These are phyloP conservation scores for Arbacia lixula DNA, from an alignment of 53 echinoderm and acorn worm species.

Conservation along the genomic window DNA sequence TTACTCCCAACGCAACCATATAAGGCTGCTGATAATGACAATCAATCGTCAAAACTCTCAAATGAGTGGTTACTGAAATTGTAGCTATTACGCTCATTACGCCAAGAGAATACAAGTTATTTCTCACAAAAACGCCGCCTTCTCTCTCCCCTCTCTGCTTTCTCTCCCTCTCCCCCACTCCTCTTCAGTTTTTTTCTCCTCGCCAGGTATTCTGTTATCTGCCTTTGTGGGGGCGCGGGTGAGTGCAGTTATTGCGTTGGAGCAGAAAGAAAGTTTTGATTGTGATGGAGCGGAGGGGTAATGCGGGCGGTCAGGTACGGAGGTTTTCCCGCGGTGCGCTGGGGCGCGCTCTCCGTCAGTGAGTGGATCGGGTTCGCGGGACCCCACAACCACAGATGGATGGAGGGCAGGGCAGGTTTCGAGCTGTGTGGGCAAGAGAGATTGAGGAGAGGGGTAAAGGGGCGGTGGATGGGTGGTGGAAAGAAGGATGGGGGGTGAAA, in stretches of 20 bases:
- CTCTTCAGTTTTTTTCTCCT: no score
- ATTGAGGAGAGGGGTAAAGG: no score
- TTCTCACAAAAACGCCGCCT: conserved; percentile 38
- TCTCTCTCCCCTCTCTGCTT: conserved; percentile 1
- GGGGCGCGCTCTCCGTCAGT: conserved; percentile 29
- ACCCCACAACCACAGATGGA: background rate
- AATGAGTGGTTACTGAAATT: conserved; percentile 40
- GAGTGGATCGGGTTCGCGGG: conserved; percentile 8
- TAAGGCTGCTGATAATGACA: background rate
- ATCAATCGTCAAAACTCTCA: conserved; percentile 19
- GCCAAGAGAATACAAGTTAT: conserved; percentile 13
- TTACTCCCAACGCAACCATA: background rate
- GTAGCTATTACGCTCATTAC: conserved; percentile 51
- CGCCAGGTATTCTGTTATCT: no score
- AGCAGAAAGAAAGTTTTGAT: conserved; percentile 52
- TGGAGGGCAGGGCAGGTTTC: conserved; percentile 12
- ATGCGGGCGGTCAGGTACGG: conserved; percentile 14
- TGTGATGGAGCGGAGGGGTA: conserved; percentile 32
- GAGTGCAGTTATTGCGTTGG: conserved; percentile 37
- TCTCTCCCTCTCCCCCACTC: background rate
- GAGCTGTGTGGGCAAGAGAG: conserved; percentile 48
- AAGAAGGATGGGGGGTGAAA: no score
- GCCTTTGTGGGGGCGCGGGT: no score
- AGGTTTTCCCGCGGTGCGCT: background rate
- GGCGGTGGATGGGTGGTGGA: no score